Evolutionary conservation across 2,797 vertebrate species (phyloP), one percentile per base, ranked within the genome.

Genomic region (Iguana delicatissima): DNA sequence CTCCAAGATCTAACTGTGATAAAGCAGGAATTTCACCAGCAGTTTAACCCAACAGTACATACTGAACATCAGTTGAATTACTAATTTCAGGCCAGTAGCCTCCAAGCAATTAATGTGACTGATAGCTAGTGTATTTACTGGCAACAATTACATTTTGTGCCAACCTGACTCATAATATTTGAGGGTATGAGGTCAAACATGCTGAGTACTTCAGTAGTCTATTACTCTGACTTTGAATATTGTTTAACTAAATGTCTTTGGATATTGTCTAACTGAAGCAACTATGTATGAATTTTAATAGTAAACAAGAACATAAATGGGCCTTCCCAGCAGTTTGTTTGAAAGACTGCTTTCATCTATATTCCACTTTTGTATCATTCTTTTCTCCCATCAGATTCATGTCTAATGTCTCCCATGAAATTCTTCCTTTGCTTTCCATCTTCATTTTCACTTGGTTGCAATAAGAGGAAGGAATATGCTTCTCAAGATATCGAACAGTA

Each of bases 91-190:
- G 14, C 73, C 64, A 79, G 72, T 77, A 24, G 26, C 52, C 77
- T 89, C 57, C 80, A 80, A 85, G 83, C 62, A 85, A 69, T 89
- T 64, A 84, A 79, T 57, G 46, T 42, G 38, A 85, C 35, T 32
- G 13, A 80, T 72, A 55, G 46, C 72, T 32, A 64, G 6, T 67
- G 6, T 55, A 52, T 50, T 84, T 85, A 55, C 62, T 59, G 35
- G 62, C 76, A 90, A 57, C 59, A n/a, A 80, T 72, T 46, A 72
- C 9, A n/a, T 88, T 46, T 85, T 85, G n/a, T 69, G 26, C 29
- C 74, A 89, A 20, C 26, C 46, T 59, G 67, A 80, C 6, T 57
- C 84, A 80, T n/a, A 89, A 69, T 42, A 57, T 14, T 80, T 80
- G 83, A 85, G 16, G 22, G 29, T 2, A 16, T 42, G 18, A 59